Conservation (phyloP, 2,888 invertebrate species). For the Venustoraphidia nigricollis region DNA sequence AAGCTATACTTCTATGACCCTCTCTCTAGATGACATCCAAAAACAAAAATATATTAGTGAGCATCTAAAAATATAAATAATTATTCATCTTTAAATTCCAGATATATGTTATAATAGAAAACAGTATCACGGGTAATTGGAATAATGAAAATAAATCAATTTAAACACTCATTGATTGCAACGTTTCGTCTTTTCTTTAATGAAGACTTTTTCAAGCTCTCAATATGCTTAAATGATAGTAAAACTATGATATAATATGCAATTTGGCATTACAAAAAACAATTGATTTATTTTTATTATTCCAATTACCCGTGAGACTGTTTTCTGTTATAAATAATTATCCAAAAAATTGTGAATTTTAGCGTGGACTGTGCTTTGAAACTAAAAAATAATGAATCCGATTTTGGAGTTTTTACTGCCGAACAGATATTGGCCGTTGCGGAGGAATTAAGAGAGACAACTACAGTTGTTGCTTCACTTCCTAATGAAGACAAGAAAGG, state of each 20-base stretch:
- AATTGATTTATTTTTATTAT: too few species aligned
- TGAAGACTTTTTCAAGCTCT: too few species aligned
- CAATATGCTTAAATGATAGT: too few species aligned
- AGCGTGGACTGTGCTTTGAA: slow-evolving; percentile 46
- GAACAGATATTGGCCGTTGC: slow-evolving; percentile 42
- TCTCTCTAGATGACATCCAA: not conserved
- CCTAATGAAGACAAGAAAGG: slow-evolving; percentile 22
- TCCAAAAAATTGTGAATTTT: slow-evolving; percentile 7
- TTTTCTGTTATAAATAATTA: not conserved
- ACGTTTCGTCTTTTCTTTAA: too few species aligned
- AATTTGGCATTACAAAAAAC: too few species aligned
- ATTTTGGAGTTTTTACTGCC: slow-evolving; percentile 42
- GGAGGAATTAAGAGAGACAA: slow-evolving; percentile 15
- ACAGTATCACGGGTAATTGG: too few species aligned
- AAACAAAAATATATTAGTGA: not conserved
- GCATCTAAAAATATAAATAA: not conserved
- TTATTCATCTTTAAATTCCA: too few species aligned
- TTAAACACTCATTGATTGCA: too few species aligned
- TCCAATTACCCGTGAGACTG: too few species aligned
- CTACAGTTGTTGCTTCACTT: slow-evolving; percentile 33
- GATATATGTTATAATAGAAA: too few species aligned
- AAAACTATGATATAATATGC: too few species aligned
- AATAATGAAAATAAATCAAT: too few species aligned
- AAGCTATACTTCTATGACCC: not conserved
- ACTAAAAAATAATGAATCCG: slow-evolving; percentile 33